Base-by-base conservation (phyloP, 37 sponge, comb jelly and placozoan species). In the Cliona cf. orientalis region DNA sequence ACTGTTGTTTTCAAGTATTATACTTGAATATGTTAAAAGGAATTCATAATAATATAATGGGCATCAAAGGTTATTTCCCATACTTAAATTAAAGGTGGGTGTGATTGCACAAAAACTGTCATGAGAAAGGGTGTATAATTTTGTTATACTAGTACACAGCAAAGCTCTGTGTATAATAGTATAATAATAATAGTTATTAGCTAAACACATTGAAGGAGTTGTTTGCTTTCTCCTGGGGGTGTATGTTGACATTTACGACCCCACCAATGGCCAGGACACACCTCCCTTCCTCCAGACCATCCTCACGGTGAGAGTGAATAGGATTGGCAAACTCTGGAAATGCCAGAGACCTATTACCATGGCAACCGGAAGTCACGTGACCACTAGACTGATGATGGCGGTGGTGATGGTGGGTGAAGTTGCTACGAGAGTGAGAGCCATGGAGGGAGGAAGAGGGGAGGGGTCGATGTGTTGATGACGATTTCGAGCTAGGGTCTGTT, bases 131-230 rank as follows among this genome's bases (percentile, higher is more conserved):
- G n/a, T n/a, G n/a, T n/a, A n/a, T n/a, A n/a, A n/a, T n/a, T n/a
- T n/a, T n/a, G n/a, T n/a, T n/a, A n/a, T n/a, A n/a, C n/a, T n/a
- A n/a, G n/a, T n/a, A n/a, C n/a, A n/a, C n/a, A n/a, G n/a, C n/a
- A n/a, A n/a, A n/a, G n/a, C n/a, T n/a, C n/a, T n/a, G n/a, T n/a
- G n/a, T n/a, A n/a, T n/a, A n/a, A n/a, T n/a, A n/a, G n/a, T n/a
- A n/a, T n/a, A n/a, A n/a, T n/a, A n/a, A n/a, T n/a, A n/a, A n/a
- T n/a, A n/a, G n/a, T n/a, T n/a, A n/a, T n/a, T n/a, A n/a, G n/a
- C n/a, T n/a, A n/a, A 86, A 86, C 3, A 64, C 74, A 72, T 79
- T 86, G 72, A 72, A 86, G 26, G 75, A 44, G 34, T 41, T 71
- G 0, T 29, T 49, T 41, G 59, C 43, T 0, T 69, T 78, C 40